A percentile compares a stretch with the other conserved stretches of the same genome.
Evolutionary conservation across 2,113 vertebrate genomes (phyloP).

Genomic region (Halcyon senegalensis): DNA sequence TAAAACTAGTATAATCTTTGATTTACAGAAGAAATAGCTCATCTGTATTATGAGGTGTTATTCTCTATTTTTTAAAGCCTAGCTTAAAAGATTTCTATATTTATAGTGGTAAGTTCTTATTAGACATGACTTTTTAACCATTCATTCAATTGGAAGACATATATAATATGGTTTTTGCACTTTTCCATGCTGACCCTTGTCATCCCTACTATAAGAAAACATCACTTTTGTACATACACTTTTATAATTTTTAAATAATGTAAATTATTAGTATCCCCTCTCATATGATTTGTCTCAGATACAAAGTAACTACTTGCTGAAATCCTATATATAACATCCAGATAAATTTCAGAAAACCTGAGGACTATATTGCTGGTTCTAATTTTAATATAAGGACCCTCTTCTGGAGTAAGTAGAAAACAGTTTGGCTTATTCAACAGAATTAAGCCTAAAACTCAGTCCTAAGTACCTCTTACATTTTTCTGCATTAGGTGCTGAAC

Average conservation of each 20-base stretch:
- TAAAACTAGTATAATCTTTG: background rate
- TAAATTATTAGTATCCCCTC: background rate
- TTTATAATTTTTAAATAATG: background rate
- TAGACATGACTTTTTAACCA: background rate
- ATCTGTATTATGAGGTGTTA: background rate
- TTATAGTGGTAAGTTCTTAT: background rate
- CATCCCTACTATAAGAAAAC: background rate
- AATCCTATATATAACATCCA: background rate
- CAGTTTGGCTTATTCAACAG: background rate
- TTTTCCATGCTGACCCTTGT: background rate
- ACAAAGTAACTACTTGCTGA: background rate
- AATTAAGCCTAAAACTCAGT: background rate
- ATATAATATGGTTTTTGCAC: background rate
- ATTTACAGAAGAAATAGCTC: background rate
- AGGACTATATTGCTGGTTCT: background rate
- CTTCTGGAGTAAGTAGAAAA: background rate
- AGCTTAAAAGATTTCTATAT: background rate
- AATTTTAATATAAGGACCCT: background rate
- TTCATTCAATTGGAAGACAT: background rate
- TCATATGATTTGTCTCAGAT: background rate
- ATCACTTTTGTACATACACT: background rate
- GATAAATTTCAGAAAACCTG: background rate
- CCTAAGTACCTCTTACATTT: background rate
- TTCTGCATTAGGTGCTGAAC: background rate
- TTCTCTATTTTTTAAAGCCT: background rate